Conservation (phyloP, 2,113 vertebrate species). For the Leucosticte australis region DNA sequence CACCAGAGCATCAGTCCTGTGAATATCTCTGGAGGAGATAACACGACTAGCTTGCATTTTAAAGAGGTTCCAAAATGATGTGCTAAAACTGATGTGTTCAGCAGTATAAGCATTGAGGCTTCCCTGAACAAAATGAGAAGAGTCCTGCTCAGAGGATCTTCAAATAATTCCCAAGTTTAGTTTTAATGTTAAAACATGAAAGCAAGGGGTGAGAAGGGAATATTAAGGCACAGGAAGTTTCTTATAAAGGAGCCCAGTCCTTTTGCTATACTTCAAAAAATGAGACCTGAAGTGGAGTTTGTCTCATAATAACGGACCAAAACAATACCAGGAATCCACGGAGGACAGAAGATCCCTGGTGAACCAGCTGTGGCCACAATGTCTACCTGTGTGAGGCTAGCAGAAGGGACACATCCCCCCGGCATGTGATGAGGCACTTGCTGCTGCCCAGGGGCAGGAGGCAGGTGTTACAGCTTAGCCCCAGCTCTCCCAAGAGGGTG, state of each 20-base stretch:
- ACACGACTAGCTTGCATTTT: neutral
- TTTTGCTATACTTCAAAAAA: neutral
- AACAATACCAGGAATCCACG: neutral
- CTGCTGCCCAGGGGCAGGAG: neutral
- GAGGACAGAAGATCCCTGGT: neutral
- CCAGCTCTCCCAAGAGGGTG: neutral
- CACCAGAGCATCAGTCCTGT: neutral
- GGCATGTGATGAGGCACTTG: fast-evolving
- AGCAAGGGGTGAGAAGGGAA: fast-evolving
- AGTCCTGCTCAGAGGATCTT: neutral
- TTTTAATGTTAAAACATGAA: neutral
- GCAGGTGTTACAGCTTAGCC: neutral
- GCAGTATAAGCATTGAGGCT: neutral
- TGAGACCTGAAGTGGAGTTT: neutral
- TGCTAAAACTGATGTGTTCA: neutral
- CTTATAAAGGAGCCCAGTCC: neutral
- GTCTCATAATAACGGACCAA: neutral
- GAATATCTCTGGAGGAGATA: neutral
- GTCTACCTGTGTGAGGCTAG: neutral
- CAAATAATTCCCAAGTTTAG: neutral
- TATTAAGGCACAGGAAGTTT: neutral
- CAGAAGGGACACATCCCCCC: neutral
- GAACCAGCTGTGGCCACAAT: neutral
- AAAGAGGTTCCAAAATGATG: neutral
- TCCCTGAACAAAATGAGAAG: neutral